phyloP scores from a whole-genome alignment of 2,113 vertebrate genomes.

The Rhineura floridana region DNA sequence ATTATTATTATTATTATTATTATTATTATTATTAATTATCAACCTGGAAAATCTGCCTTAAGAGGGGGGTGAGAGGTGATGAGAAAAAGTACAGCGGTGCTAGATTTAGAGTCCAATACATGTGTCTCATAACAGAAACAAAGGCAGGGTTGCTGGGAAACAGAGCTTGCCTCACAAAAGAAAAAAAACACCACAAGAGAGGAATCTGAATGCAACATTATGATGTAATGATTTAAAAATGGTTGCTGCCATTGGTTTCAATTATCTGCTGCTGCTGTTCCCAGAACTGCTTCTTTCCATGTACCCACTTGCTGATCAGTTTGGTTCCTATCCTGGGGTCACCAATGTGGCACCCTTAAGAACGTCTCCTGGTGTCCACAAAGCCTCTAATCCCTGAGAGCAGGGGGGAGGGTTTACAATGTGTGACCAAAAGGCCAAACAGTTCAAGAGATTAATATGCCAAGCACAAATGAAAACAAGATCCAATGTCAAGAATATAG shows the following conservation, averaged over 20 bases:
- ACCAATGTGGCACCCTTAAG: too few species aligned
- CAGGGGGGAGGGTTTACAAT: too few species aligned
- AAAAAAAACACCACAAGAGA: too few species aligned
- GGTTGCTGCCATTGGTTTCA: too few species aligned
- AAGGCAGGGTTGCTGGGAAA: too few species aligned
- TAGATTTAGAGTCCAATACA: not conserved
- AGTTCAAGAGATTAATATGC: not conserved
- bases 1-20: too few species aligned
- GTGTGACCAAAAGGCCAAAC: too few species aligned
- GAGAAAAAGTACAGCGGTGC: not conserved
- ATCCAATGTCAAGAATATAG: not conserved
- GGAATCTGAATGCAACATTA: too few species aligned
- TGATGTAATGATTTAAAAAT: too few species aligned
- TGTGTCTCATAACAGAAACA: not conserved
- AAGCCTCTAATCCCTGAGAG: not conserved
- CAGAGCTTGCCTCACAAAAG: too few species aligned
- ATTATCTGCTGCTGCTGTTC: not conserved
- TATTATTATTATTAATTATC: too few species aligned
- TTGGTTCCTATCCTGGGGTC: not conserved
- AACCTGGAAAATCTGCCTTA: not conserved
- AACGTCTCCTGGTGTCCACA: too few species aligned
- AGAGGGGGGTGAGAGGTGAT: not conserved
- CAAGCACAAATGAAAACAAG: not conserved
- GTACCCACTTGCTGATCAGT: not conserved
- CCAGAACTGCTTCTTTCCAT: not conserved